These are phyloP conservation scores for Anisognathus igniventris DNA, from an alignment of 2,797 vertebrate genomes.

Conservation along the genomic window DNA sequence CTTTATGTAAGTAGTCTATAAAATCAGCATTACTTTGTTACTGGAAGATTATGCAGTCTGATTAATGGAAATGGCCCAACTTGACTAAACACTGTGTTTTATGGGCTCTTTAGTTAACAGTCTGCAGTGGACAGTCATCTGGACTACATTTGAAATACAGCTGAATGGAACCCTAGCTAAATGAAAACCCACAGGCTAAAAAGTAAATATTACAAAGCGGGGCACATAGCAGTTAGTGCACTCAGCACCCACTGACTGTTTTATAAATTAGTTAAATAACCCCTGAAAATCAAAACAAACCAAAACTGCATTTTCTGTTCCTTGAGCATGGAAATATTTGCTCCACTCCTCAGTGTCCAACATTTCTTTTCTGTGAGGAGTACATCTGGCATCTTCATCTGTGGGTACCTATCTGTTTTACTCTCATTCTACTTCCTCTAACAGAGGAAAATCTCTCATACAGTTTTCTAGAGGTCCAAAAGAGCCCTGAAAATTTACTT, in stretches of 20 bases:
- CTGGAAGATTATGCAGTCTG: constrained; percentile 21
- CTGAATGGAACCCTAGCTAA: not conserved
- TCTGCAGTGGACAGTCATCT: constrained; percentile 34
- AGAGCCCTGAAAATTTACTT: not conserved
- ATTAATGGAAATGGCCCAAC: constrained; percentile 19
- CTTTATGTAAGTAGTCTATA: constrained; percentile 9
- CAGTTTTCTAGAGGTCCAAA: not conserved
- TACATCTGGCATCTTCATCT: not conserved
- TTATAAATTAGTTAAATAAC: constrained; percentile 21
- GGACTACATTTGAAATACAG: constrained; percentile 1
- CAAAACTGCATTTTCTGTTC: constrained; percentile 12
- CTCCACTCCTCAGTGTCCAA: not conserved
- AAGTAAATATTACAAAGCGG: constrained; percentile 23
- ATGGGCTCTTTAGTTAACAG: constrained; percentile 35
- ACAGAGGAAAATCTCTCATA: not conserved
- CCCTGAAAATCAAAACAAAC: constrained; percentile 31
- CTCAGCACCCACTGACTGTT: not conserved
- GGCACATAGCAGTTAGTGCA: not conserved
- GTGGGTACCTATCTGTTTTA: not conserved
- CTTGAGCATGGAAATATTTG: not conserved
- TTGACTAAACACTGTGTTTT: constrained; percentile 11
- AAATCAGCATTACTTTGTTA: constrained; percentile 50
- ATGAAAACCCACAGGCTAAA: constrained; percentile 32
- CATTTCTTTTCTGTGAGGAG: not conserved
- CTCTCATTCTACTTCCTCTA: not conserved